Evolutionary conservation across 2,797 vertebrate genomes (phyloP).

Genomic region (Hyperoplus immaculatus): DNA sequence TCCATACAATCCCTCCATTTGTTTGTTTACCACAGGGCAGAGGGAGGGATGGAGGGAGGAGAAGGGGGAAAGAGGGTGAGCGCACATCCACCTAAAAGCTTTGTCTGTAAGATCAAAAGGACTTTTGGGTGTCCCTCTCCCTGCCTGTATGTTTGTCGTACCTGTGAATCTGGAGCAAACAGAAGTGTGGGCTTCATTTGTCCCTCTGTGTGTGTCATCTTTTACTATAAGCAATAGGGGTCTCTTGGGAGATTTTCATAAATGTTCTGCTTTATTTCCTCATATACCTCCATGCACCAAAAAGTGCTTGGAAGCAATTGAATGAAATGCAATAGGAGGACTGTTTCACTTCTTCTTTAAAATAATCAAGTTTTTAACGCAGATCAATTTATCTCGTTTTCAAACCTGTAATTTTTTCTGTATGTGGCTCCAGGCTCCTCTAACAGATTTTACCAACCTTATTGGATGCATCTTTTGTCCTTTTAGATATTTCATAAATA

Average conservation of each 20-base stretch:
- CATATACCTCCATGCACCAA: neutral
- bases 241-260: neutral
- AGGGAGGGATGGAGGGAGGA: neutral
- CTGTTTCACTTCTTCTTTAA: too few species aligned
- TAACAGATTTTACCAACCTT: too few species aligned
- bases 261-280: neutral
- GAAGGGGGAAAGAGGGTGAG: neutral
- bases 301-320: neutral
- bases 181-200: slow-evolving; percentile 54
- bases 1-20: slow-evolving; percentile 36
- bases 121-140: slow-evolving; percentile 29
- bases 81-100: neutral
- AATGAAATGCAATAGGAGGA: neutral
- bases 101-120: slow-evolving; percentile 51
- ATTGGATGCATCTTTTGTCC: too few species aligned
- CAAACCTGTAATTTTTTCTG: neutral
- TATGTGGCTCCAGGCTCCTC: neutral
- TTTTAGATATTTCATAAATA: too few species aligned
- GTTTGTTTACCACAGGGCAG: slow-evolving; percentile 11
- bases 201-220: slow-evolving; percentile 22
- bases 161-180: slow-evolving; percentile 58
- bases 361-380: too few species aligned
- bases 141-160: slow-evolving; percentile 35
- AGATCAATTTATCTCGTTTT: too few species aligned
- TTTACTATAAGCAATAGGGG: neutral